Conservation (phyloP, 2,113 vertebrate species). For the Dryoscopus gambensis region DNA sequence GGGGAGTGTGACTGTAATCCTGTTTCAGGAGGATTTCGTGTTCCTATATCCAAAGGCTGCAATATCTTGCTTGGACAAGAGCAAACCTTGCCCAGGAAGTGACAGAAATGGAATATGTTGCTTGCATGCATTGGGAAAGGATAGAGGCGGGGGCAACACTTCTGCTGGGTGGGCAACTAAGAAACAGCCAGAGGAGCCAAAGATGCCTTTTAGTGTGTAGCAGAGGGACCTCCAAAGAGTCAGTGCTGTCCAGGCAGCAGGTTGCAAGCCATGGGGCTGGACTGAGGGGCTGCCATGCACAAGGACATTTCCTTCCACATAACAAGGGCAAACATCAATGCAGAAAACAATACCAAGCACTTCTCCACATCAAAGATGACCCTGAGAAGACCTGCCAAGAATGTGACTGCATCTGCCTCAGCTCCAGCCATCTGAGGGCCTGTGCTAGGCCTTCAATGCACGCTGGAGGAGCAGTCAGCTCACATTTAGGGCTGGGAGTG, state of each 20-base stretch:
- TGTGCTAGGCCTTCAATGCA: conserved; percentile 40
- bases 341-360: conserved; percentile 58
- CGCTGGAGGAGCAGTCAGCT: background rate
- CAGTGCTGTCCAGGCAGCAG: background rate
- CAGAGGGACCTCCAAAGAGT: background rate
- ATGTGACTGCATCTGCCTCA: conserved; percentile 55
- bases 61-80: background rate
- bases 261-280: background rate
- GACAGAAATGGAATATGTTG: background rate
- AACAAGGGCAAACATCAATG: conserved; percentile 40
- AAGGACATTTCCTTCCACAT: background rate
- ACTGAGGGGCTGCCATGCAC: rapidly evolving
- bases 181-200: background rate
- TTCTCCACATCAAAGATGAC: conserved; percentile 63
- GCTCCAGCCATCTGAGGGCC: conserved; percentile 8
- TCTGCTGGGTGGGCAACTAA: background rate
- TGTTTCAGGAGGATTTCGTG: background rate
- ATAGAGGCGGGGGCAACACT: rapidly evolving
- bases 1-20: background rate
- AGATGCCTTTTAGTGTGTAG: background rate
- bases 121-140: background rate
- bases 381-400: conserved; percentile 64
- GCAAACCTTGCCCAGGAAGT: background rate
- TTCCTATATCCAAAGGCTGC: background rate
- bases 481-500: background rate